Percentiles rank a stretch among this genome's conserved stretches.
Evolutionary conservation across 2,113 vertebrate species (phyloP).

Genomic region (Myrmophylax atrothorax): DNA sequence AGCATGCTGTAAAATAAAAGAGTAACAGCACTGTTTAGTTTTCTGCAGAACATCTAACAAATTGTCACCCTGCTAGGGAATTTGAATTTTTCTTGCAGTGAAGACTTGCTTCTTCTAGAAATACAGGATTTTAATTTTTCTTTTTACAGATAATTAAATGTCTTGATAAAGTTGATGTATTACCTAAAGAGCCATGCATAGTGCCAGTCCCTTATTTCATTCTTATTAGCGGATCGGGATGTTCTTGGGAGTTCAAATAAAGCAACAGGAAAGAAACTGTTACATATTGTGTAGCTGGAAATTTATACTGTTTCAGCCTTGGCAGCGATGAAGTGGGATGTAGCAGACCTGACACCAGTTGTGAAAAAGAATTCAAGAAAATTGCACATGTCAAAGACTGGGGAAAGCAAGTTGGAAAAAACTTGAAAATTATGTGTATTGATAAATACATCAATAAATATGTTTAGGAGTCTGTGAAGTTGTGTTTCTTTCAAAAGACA

Average conservation of each 20-base stretch:
- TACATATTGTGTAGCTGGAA: not conserved
- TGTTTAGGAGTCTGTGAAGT: not conserved
- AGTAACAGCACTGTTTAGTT: not conserved
- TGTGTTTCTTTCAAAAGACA: not conserved
- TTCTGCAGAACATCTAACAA: not conserved
- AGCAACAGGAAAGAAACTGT: not conserved
- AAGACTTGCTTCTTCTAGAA: not conserved
- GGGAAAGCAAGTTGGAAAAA: not conserved
- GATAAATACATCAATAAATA: not conserved
- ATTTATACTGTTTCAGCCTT: not conserved
- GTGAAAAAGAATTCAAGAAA: not conserved
- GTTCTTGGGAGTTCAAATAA: not conserved
- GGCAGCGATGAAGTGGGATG: not conserved
- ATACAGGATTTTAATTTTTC: fast-evolving
- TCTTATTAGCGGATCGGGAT: not conserved
- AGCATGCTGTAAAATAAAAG: not conserved
- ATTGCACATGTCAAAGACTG: not conserved
- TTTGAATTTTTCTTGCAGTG: not conserved
- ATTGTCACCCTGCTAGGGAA: not conserved
- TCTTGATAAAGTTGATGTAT: not conserved
- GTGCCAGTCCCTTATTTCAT: not conserved
- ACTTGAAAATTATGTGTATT: not conserved
- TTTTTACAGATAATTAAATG: not conserved
- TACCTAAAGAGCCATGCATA: not conserved
- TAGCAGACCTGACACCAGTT: not conserved